These are phyloP conservation scores for Novumbra hubbsi DNA, from an alignment of 2,797 vertebrate genomes.

Conservation along the genomic window DNA sequence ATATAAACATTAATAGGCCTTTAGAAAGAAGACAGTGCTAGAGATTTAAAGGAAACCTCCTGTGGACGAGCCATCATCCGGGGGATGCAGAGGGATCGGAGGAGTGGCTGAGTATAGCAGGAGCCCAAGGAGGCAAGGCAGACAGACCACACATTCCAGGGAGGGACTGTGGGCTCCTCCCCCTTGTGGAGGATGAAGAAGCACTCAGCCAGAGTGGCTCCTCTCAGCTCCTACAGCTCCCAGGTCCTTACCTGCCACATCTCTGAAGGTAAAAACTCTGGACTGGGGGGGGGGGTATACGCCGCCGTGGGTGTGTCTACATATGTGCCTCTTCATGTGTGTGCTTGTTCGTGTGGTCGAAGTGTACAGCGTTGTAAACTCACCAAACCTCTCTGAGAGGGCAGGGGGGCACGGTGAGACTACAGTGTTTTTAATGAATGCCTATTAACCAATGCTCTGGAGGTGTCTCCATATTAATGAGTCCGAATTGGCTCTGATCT, in stretches of 20 bases:
- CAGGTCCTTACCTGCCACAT: conserved; percentile 80
- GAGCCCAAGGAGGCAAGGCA: conserved; percentile 19
- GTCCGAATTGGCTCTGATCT: neutral
- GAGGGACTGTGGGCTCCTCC: conserved; percentile 61
- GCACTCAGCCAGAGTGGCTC: conserved; percentile 81
- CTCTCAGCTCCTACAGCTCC: conserved; percentile 81
- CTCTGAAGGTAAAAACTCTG: conserved; percentile 76
- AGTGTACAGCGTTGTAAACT: neutral
- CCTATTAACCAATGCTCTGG: neutral
- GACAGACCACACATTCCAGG: conserved; percentile 36
- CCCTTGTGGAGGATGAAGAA: conserved; percentile 80
- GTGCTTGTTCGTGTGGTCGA: conserved; percentile 14
- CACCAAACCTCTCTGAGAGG: neutral
- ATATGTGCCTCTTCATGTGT: conserved; percentile 1
- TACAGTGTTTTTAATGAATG: neutral
- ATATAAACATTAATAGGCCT: neutral
- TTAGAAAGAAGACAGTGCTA: conserved; percentile 10
- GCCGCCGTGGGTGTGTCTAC: conserved; percentile 5
- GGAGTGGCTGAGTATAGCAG: conserved; percentile 62
- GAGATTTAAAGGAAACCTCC: conserved; percentile 37
- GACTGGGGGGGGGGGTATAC: conserved; percentile 1
- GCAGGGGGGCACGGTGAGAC: neutral
- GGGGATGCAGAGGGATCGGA: conserved; percentile 65
- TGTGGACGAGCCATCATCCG: conserved; percentile 54
- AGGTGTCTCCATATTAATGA: neutral